Conservation (phyloP, 2,888 invertebrate species). For the Melieria crassipennis region DNA sequence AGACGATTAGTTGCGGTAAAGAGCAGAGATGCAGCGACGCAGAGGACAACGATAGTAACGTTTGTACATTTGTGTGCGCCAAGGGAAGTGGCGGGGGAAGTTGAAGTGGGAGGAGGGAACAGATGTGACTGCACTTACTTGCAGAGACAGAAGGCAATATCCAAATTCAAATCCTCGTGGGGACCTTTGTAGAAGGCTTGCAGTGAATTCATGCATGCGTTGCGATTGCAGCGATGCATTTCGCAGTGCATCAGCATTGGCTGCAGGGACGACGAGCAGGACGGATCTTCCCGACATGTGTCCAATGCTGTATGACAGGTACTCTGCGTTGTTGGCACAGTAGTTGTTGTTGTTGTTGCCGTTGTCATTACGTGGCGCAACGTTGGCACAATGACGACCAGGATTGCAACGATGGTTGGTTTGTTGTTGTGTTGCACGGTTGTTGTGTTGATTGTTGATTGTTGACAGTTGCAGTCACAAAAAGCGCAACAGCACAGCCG, state of each 20-base stretch:
- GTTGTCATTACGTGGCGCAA: slow-evolving; percentile 12
- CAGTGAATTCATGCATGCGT: slow-evolving; percentile 87
- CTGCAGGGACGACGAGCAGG: slow-evolving; percentile 80
- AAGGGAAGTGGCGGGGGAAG: too few relatives aligned
- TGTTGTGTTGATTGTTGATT: background rate
- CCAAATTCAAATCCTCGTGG: slow-evolving; percentile 83
- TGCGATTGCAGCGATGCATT: slow-evolving; percentile 78
- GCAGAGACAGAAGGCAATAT: slow-evolving; percentile 93
- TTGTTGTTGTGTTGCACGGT: background rate
- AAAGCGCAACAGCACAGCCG: background rate
- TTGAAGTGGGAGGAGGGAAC: background rate
- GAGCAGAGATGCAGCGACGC: background rate
- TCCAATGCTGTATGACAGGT: slow-evolving; percentile 89
- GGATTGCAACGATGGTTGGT: background rate
- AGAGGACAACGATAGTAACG: background rate
- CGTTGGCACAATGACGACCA: background rate
- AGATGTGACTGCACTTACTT: slow-evolving; percentile 73
- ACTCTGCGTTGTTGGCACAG: slow-evolving; percentile 67
- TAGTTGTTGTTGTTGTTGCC: slow-evolving; percentile 12
- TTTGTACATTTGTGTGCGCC: background rate
- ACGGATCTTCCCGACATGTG: slow-evolving; percentile 82
- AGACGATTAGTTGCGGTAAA: background rate
- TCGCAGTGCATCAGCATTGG: slow-evolving; percentile 89
- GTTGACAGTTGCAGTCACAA: slow-evolving; percentile 16
- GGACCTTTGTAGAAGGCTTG: slow-evolving; percentile 86